Conservation (phyloP, 2,888 invertebrate genomes). For the Drosophila affinis region DNA sequence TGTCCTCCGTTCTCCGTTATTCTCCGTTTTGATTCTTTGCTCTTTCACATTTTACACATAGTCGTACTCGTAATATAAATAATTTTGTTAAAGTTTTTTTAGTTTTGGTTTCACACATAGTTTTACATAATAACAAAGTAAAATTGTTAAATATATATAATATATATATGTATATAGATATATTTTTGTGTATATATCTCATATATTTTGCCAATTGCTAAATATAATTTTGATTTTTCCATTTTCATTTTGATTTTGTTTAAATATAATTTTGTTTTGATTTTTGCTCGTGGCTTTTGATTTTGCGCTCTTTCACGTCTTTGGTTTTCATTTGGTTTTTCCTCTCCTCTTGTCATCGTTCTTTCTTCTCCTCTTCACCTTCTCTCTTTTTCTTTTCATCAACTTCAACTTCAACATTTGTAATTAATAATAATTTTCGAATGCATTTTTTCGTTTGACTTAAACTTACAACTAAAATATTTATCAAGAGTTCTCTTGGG, state of each 20-base stretch:
- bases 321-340: constrained; percentile 55
- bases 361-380: neutral
- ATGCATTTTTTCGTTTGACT: constrained; percentile 34
- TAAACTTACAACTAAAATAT: constrained; percentile 64
- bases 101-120: constrained; percentile 47
- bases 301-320: constrained; percentile 52
- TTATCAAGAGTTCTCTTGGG: constrained; percentile 50
- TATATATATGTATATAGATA: constrained; percentile 32
- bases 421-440: constrained; percentile 56
- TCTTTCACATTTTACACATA: constrained; percentile 59
- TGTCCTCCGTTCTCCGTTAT: constrained; percentile 3
- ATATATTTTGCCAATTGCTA: constrained; percentile 71
- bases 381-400: constrained; percentile 9
- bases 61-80: constrained; percentile 65
- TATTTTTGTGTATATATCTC: constrained; percentile 43
- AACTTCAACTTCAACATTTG: constrained; percentile 55
- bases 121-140: constrained; percentile 67
- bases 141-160: constrained; percentile 43
- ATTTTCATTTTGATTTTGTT: constrained; percentile 41
- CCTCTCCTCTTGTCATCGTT: constrained; percentile 50
- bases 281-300: constrained; percentile 58
- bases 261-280: constrained; percentile 58
- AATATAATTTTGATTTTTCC: constrained; percentile 52
- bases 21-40: constrained; percentile 52
- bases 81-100: constrained; percentile 55